Evolutionary conservation across 2,113 vertebrate genomes (phyloP), one percentile per base, ranked within the genome.

Genomic region (Bucco capensis): DNA sequence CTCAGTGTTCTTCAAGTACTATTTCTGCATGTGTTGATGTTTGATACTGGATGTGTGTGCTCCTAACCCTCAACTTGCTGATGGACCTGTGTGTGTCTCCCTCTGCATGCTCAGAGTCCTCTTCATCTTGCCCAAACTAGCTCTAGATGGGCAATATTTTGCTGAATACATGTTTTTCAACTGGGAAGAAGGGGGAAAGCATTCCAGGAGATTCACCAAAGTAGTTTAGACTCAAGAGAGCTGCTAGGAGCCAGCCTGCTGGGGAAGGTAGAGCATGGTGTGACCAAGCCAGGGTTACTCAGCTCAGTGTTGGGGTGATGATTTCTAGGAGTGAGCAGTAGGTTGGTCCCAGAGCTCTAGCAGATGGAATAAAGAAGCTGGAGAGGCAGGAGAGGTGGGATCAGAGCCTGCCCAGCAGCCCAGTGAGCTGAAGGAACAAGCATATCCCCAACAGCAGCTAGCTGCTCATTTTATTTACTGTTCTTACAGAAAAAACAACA

Each of bases 401-500:
- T 70, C 69, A 37, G 79, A 35, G 58, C 64, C 64, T 30, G 31
- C 49, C 71, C 44, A 30, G 58, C 70, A 76, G 73, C 72, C 64
- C 40, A 10, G 46, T 64, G 88, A 83, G 73, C 46, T 83, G 71
- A 54, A 69, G 72, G 88, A 88, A 88, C 83, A n/a, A 94, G 86
- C 92, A 61, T 27, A 8, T 30, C 79, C 90, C 67, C 64, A 14
- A 47, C 83, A 30, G 4, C 88, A 65, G 83, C 94, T 94, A 65
- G 83, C 94, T 94, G 86, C 79, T 91, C 40, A 0, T 90, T 92
- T 92, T 72, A 80, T 93, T 82, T 70, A 75, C 37, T 86, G 95
- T 96, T 93, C 91, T 95, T 92, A 94, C 84, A 94, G 91, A 86
- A 95, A 94, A 95, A 86, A 60, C 57, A 28, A 54, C 37, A 37